Conservation (phyloP, 35 echinoderm and acorn worm genomes). For the Apostichopus japonicus region DNA sequence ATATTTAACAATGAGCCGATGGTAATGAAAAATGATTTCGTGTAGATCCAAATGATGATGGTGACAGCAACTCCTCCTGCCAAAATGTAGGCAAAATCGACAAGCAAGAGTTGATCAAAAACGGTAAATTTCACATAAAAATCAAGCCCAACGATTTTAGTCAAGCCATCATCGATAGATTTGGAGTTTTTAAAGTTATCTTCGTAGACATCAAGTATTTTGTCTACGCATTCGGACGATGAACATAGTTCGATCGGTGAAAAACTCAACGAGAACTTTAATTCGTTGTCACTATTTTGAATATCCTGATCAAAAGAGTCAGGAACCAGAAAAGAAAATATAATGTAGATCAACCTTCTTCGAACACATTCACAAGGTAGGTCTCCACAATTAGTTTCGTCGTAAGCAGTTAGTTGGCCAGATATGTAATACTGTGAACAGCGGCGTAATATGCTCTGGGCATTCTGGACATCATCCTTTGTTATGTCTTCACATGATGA, state of each 20-base stretch:
- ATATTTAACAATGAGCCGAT: slow-evolving; percentile 72
- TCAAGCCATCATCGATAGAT: slow-evolving; percentile 25
- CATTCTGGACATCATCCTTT: slow-evolving; percentile 40
- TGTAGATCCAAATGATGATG: slow-evolving; percentile 85
- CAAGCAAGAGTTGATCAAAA: slow-evolving; percentile 65
- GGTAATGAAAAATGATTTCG: slow-evolving; percentile 77
- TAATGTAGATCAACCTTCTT: slow-evolving; percentile 1
- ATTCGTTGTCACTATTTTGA: neutral
- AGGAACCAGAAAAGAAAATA: slow-evolving; percentile 50
- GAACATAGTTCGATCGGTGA: neutral
- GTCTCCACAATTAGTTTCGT: neutral
- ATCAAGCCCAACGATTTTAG: slow-evolving; percentile 52
- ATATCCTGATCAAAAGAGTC: neutral
- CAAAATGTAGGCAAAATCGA: slow-evolving; percentile 65
- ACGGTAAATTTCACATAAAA: slow-evolving; percentile 62
- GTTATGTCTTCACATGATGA: slow-evolving; percentile 59
- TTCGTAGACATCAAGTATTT: slow-evolving; percentile 44
- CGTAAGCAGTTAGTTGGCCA: neutral
- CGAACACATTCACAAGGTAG: neutral
- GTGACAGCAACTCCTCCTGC: slow-evolving; percentile 47
- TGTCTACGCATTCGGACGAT: neutral
- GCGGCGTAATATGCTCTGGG: neutral
- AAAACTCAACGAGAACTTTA: slow-evolving; percentile 25
- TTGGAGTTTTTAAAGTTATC: slow-evolving; percentile 40
- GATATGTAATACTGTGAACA: slow-evolving; percentile 45